These are phyloP conservation scores for Hippocampus abdominalis DNA, from an alignment of 2,113 vertebrate genomes.

Conservation along the genomic window DNA sequence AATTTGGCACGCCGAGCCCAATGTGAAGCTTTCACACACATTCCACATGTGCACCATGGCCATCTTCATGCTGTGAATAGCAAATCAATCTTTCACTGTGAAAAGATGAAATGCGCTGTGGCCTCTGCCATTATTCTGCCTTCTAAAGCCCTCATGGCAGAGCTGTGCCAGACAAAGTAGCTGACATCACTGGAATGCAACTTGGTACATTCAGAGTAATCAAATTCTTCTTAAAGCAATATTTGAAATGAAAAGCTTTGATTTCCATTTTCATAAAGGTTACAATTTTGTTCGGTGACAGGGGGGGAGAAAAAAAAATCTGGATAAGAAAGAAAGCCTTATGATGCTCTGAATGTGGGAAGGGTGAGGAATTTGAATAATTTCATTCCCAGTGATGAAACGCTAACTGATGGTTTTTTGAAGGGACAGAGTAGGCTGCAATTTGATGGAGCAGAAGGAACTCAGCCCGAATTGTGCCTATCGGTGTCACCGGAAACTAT, in stretches of 20 bases:
- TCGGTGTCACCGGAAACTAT: too few relatives aligned
- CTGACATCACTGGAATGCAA: neutral
- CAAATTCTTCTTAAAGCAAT: neutral
- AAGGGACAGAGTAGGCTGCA: too few relatives aligned
- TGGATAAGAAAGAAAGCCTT: too few relatives aligned
- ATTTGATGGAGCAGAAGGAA: too few relatives aligned
- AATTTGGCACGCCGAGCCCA: conserved; percentile 33
- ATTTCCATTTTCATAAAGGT: neutral
- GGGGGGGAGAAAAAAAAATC: neutral
- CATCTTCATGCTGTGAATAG: conserved; percentile 35
- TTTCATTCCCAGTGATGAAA: too few relatives aligned
- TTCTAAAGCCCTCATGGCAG: conserved; percentile 9
- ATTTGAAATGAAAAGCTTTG: neutral
- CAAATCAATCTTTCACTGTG: conserved; percentile 52
- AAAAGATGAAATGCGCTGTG: conserved; percentile 46
- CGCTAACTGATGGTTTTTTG: too few relatives aligned
- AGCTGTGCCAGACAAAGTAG: neutral
- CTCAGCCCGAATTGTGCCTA: too few relatives aligned
- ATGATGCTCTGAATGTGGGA: too few relatives aligned
- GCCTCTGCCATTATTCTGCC: conserved; percentile 21
- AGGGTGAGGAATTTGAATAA: too few relatives aligned
- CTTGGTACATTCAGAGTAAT: neutral
- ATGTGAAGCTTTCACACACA: conserved; percentile 40
- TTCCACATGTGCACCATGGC: conserved; percentile 41
- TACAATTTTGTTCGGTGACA: neutral